Conservation (phyloP, 2,797 vertebrate species). For the Poeciliopsis turneri region DNA sequence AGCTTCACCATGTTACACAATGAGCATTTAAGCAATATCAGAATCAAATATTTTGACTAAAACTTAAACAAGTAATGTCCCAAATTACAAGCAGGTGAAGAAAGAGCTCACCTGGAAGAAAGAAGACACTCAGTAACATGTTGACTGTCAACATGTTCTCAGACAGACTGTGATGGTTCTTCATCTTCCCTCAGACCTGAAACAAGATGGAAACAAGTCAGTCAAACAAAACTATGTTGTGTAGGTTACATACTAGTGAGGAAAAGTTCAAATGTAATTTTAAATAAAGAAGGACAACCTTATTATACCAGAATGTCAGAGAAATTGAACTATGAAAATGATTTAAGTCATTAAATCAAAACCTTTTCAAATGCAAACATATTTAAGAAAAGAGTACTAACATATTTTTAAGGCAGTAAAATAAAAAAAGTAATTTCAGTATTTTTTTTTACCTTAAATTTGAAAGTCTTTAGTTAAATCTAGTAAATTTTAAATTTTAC, state of each 20-base stretch:
- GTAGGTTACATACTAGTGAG: too few species aligned
- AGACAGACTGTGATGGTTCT: not conserved
- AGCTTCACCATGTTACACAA: not conserved
- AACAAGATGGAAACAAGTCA: not conserved
- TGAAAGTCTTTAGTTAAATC: too few species aligned
- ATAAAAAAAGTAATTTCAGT: too few species aligned
- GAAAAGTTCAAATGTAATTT: not conserved
- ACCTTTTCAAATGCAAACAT: not conserved
- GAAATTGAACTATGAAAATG: not conserved
- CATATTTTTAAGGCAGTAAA: too few species aligned
- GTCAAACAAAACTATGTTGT: not conserved
- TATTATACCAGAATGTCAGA: too few species aligned
- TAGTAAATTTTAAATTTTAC: too few species aligned
- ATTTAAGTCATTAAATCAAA: not conserved
- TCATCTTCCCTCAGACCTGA: not conserved
- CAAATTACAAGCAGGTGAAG: not conserved
- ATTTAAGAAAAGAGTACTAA: too few species aligned
- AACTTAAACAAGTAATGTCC: not conserved
- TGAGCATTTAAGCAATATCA: not conserved
- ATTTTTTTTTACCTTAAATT: too few species aligned
- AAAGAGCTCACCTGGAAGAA: not conserved
- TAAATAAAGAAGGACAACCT: too few species aligned
- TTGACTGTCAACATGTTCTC: not conserved
- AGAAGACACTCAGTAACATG: constrained; percentile 1
- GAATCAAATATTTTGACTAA: not conserved